Conservation (phyloP, 2,113 vertebrate species). For the Heptranchias perlo region DNA sequence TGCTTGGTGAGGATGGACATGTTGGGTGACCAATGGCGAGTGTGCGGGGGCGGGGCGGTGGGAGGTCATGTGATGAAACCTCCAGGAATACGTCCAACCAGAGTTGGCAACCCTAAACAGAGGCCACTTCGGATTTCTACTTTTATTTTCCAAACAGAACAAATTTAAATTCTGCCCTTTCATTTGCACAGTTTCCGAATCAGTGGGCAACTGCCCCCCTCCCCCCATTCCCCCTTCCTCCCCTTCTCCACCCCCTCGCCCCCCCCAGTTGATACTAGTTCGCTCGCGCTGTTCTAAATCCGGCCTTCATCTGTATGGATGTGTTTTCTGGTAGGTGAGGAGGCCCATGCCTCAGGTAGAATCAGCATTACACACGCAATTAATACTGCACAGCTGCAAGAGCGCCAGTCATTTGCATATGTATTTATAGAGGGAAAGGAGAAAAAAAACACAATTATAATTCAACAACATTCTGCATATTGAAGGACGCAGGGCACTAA, state of each 20-base stretch:
- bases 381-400: constrained; percentile 70
- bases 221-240: too few relatives aligned
- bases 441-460: constrained; percentile 68
- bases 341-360: constrained; percentile 53
- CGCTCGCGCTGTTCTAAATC: constrained; percentile 46
- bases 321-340: constrained; percentile 57
- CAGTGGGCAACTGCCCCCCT: constrained; percentile 21
- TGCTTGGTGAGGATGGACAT: not conserved
- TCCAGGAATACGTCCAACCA: not conserved
- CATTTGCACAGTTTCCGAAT: constrained; percentile 44
- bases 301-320: constrained; percentile 52
- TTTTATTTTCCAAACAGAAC: not conserved
- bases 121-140: not conserved
- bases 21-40: not conserved
- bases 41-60: not conserved
- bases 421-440: constrained; percentile 63
- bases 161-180: not conserved
- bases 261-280: constrained; percentile 40
- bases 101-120: not conserved
- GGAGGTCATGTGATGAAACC: not conserved
- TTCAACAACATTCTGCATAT: constrained; percentile 61
- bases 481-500: constrained; percentile 54
- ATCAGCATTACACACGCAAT: constrained; percentile 59
- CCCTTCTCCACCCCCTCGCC: too few relatives aligned
- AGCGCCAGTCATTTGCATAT: constrained; percentile 58